Evolutionary conservation across 1,140 invertebrate genomes (phyloP), one percentile per base, ranked within the genome.

Genomic region (Penaeus indicus): DNA sequence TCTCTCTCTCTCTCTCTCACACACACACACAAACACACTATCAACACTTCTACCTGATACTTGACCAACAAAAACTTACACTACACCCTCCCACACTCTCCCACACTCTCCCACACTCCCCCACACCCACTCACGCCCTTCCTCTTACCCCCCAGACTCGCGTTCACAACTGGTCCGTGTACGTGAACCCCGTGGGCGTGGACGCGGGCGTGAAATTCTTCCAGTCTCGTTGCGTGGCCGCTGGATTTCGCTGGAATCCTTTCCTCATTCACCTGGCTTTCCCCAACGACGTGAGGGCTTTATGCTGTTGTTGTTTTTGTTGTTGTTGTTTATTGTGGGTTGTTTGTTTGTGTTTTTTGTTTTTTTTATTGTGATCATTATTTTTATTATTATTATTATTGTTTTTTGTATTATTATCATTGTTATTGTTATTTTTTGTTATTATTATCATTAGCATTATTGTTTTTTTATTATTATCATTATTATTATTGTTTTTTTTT

Each of bases 231-330:
- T 99, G 98, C 93, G 96, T 97, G 8, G 97, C 97, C 11, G 96
- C 96, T 75, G 97, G 97, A 38, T 98, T 97, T 92, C 94, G 96
- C 54, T 99, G 97, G 97, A 99, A 99, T 94, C 98, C 98, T 0
- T 97, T 96, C 93, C 97, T 96, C 91, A 97, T 97, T 32, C 97
- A 97, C 93, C 93, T 98, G 11, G 97, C 97, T 2, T 96, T 97
- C 94, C 96, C 97, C 2, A 94, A 97, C 22, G 97, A 97, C 93
- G 97, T 98, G 94, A 95, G 94, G 92, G 38, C 1, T 5, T 75
- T 38, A 1, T 3, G 32, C 21, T 84, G 25, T 62, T 77, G 32
- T 22, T 19, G 75, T 27, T 78, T 3, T 54, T 54, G 47, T 47
- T 47, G 47, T 54, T 54, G 78, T 42, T 4, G 79, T 77, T 61